phyloP scores from a whole-genome alignment of 2,797 vertebrate species.

The Morus bassanus region DNA sequence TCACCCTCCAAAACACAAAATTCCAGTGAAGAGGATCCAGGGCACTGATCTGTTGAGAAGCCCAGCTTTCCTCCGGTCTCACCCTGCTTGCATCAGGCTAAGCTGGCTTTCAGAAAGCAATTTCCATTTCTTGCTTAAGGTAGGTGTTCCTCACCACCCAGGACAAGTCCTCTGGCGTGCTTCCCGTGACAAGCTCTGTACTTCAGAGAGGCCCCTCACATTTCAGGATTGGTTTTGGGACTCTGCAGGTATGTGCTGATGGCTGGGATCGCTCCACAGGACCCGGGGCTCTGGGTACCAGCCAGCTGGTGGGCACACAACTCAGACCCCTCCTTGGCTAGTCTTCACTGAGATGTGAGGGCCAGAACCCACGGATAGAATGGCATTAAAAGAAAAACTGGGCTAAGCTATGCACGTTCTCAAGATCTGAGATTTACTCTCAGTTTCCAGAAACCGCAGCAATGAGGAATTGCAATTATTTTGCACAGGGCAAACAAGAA shows the following conservation, averaged over 20 bases:
- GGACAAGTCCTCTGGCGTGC: background rate
- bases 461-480: background rate
- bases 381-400: background rate
- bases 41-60: background rate
- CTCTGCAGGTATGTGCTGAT: background rate
- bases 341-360: background rate
- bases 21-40: background rate
- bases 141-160: background rate
- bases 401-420: background rate
- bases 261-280: background rate
- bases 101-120: background rate
- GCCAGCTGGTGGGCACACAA: background rate
- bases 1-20: background rate
- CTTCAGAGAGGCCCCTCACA: background rate
- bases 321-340: background rate
- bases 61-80: background rate
- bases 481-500: background rate
- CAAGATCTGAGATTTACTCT: background rate
- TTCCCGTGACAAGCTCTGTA: background rate
- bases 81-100: background rate
- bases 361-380: background rate
- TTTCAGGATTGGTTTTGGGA: background rate
- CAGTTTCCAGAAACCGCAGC: background rate
- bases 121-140: background rate
- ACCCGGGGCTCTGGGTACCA: background rate